phyloP scores from a whole-genome alignment of 1,140 invertebrate species.

The Cotesia glomerata region DNA sequence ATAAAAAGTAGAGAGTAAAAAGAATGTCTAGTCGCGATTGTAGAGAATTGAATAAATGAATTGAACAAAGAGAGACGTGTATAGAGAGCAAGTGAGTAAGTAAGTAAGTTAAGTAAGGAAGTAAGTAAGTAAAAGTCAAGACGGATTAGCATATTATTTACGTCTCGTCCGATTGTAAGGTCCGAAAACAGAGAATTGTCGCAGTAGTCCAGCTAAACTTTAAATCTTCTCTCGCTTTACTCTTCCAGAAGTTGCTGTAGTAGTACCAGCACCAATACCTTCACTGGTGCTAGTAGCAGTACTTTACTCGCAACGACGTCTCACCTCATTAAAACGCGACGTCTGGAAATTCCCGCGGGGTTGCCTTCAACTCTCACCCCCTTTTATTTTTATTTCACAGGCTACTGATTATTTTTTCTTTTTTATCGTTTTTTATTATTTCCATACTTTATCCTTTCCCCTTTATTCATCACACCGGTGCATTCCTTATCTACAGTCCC shows the following conservation, averaged over 20 bases:
- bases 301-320: slow-evolving; percentile 47
- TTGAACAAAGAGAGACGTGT: background rate
- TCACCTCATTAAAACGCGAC: slow-evolving; percentile 48
- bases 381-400: background rate
- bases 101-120: slow-evolving; percentile 14
- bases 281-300: slow-evolving; percentile 34
- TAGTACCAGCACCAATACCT: too few relatives aligned
- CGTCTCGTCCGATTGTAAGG: slow-evolving; percentile 45
- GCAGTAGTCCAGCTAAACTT: slow-evolving; percentile 48
- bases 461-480: background rate
- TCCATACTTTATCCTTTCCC: background rate
- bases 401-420: background rate
- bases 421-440: too few relatives aligned
- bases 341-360: slow-evolving; percentile 33
- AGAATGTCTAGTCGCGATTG: too few relatives aligned
- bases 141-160: slow-evolving; percentile 60
- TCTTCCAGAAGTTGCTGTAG: too few relatives aligned
- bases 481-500: background rate
- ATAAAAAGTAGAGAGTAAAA: too few relatives aligned
- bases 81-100: background rate
- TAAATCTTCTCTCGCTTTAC: slow-evolving; percentile 53
- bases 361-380: slow-evolving; percentile 5
- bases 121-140: slow-evolving; percentile 24
- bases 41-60: background rate
- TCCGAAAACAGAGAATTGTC: slow-evolving; percentile 42